Base-by-base conservation (phyloP, 2,888 invertebrate genomes). In the Trachelus stipa region DNA sequence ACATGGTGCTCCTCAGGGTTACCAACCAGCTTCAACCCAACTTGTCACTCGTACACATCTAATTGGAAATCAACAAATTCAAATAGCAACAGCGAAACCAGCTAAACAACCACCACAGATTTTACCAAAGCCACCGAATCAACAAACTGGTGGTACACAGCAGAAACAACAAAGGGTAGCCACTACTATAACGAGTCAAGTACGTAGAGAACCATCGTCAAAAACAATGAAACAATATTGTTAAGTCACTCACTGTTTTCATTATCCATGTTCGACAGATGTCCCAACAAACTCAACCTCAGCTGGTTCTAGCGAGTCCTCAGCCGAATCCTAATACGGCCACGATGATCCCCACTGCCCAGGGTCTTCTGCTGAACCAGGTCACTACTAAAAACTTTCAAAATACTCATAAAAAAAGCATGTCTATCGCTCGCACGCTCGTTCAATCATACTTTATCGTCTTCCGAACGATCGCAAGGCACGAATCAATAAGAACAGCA, bases 101-200 rank as follows among this genome's bases (percentile, higher is more conserved):
- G 88, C 91, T 73, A 92, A 93, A 87, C 92, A 93, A 80, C 94
- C 94, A 4, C 94, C 94, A 68, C 94, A 94, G 89, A 94, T 94
- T 85, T 92, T 94, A 87, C 94, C 94, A 69, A 94, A 94, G 90
- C 94, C 94, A 73, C 89, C 92, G n/a, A 90, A 90, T 85, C 91
- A 91, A 73, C 90, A 90, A 81, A 81, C 86, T 15, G 85, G 85
- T 73, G 84, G 86, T 71, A 84, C 89, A 37, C 91, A 90, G 76
- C 91, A 90, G 77, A 91, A 91, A 40, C 81, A 84, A 77, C 91
- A 91, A 83, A 85, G 91, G 40, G 88, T 86, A 76, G 89, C 91
- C 4, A 91, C 91, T n/a, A 91, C 91, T 4, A 90, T 91, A 81
- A 91, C 91, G 15, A 91, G 89, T 86, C 91, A 91, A 82, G 90